These are phyloP conservation scores for Dromiciops gliroides DNA, from an alignment of 2,113 vertebrate species.

Conservation along the genomic window DNA sequence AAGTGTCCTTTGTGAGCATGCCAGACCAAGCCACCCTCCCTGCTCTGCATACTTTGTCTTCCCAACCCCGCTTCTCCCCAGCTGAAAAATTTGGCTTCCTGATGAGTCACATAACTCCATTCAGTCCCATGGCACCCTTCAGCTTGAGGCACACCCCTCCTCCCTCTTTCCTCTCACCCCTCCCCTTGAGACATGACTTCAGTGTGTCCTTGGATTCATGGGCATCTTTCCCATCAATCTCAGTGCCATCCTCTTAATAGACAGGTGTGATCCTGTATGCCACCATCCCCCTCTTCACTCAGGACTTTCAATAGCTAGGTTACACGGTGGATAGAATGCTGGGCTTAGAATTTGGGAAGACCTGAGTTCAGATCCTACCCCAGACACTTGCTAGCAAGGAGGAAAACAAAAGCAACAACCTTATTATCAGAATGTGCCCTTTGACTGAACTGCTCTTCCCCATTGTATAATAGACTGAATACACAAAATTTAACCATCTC, in stretches of 20 bases:
- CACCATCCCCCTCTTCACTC: background rate
- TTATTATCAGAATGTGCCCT: background rate
- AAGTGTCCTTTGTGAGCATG: background rate
- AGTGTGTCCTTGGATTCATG: background rate
- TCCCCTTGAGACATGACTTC: background rate
- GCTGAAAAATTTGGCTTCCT: background rate
- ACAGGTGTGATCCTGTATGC: background rate
- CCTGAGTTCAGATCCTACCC: background rate
- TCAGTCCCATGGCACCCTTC: background rate
- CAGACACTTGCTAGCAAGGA: background rate
- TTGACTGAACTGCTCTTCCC: background rate
- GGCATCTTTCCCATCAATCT: background rate
- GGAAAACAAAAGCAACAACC: background rate
- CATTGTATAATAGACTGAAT: background rate
- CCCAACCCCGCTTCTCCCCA: background rate
- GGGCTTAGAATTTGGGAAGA: background rate
- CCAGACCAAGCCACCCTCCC: background rate
- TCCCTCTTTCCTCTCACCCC: background rate
- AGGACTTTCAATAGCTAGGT: background rate
- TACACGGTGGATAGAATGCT: background rate
- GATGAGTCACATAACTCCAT: background rate
- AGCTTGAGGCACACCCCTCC: background rate
- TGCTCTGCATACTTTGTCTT: background rate
- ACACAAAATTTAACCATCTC: background rate
- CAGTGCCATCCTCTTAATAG: background rate